Evolutionary conservation across 2,888 invertebrate genomes (phyloP), one percentile per base, ranked within the genome.

Genomic region (Pristionchus fissidentatus): DNA sequence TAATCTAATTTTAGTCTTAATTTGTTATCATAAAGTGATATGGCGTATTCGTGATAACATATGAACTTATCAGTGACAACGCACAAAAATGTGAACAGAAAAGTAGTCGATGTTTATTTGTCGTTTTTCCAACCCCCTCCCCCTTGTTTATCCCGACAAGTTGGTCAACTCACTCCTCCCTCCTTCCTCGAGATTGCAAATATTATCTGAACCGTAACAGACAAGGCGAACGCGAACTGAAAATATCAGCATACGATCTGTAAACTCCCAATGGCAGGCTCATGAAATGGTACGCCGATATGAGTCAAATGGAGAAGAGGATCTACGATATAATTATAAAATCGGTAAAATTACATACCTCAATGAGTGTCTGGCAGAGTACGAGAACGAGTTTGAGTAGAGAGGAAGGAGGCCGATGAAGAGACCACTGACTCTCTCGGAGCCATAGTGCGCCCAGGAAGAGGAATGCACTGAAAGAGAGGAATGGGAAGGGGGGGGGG

Each of bases 391-490:
- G 8, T 32, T 80, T 80, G 41, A 80, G 80, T 0, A 80, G 80
- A 1, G 43, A n/a, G 19, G 41, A 43, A 32, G 80, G 60, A 13
- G 60, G 41, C 8, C 35, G 57, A 19, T n/a, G 41, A 1, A 29
- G 41, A 3, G 43, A 26, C 15, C 8, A 0, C 60, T 80, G 49
- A 4, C 80, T 38, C 43, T 80, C 60, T 4, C 80, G 35, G 22
- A 80, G 60, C 80, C 80, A 80, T 2, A 80, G 80, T 41, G 80
- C 80, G 0, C 60, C 57, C n/a, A 60, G 26, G 49, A 57, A 49
- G 4, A 80, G 29, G 0, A 80, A 41, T 3, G 80, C 60, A 60
- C 80, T 80, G 60, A 46, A 19, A 77, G 49, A 19, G 19, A 19
- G 19, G 49, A 57, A 57, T 26, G n/a, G 7, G 1, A 57, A 57